Conservation (phyloP, 2,113 vertebrate genomes). For the Entomyzon cyanotis region DNA sequence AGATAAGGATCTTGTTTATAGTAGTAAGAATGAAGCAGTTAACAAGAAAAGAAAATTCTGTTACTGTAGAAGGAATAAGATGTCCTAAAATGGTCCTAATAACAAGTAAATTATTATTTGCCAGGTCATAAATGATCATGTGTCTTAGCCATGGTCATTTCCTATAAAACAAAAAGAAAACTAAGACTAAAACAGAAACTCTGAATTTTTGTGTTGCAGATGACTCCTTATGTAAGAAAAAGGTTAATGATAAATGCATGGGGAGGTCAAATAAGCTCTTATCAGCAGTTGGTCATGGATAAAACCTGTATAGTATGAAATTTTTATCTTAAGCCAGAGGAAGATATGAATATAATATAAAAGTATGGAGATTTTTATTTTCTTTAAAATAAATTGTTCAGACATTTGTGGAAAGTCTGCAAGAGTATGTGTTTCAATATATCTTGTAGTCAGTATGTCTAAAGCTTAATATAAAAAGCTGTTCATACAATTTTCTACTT, state of each 20-base stretch:
- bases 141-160: neutral
- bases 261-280: neutral
- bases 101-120: neutral
- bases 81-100: neutral
- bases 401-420: neutral
- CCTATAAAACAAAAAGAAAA: neutral
- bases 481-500: neutral
- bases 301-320: neutral
- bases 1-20: neutral
- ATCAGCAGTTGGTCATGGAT: neutral
- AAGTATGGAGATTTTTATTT: neutral
- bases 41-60: neutral
- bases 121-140: neutral
- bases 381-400: neutral
- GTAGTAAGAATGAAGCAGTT: neutral
- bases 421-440: neutral
- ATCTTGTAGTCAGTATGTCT: neutral
- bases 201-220: neutral
- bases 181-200: neutral
- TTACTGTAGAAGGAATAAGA: neutral
- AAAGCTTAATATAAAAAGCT: neutral
- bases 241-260: neutral
- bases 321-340: neutral
- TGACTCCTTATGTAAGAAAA: neutral
- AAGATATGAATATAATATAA: neutral